Evolutionary conservation across 2,888 invertebrate genomes (phyloP).

Genomic region (Lordiphosa fenestrarum): DNA sequence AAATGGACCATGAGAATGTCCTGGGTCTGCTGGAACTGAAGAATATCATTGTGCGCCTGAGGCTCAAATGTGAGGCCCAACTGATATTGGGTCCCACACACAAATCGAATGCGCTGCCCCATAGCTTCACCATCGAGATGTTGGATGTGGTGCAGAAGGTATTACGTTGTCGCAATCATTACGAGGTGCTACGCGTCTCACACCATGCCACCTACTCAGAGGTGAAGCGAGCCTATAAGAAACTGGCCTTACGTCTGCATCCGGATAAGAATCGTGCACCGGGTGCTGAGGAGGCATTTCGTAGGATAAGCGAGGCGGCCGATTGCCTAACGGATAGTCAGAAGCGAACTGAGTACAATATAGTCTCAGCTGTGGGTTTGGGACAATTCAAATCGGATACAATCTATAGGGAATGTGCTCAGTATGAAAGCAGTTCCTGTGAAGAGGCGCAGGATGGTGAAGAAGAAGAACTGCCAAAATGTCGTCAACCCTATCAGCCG

Average conservation of each 20-base stretch:
- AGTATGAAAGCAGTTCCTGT: slow-evolving; percentile 84
- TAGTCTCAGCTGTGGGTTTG: slow-evolving; percentile 26
- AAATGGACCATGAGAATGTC: slow-evolving; percentile 16
- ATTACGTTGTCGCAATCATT: slow-evolving; percentile 86
- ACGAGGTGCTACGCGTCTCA: slow-evolving; percentile 86
- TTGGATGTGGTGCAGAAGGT: slow-evolving; percentile 84
- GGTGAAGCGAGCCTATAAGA: slow-evolving; percentile 87
- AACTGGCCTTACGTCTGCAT: slow-evolving; percentile 89
- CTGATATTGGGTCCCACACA: slow-evolving; percentile 41
- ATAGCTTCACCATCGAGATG: slow-evolving; percentile 89
- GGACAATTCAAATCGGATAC: slow-evolving; percentile 11
- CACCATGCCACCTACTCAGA: slow-evolving; percentile 85
- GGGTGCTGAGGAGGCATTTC: slow-evolving; percentile 90
- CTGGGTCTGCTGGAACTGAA: slow-evolving; percentile 52
- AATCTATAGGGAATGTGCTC: not conserved
- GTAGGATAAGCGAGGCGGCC: slow-evolving; percentile 91
- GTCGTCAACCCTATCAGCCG: slow-evolving; percentile 62
- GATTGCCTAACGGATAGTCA: slow-evolving; percentile 87
- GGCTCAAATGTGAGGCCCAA: slow-evolving; percentile 30
- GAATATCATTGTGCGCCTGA: slow-evolving; percentile 47
- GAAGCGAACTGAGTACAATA: slow-evolving; percentile 88
- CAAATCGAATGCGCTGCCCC: slow-evolving; percentile 42
- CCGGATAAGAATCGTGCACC: slow-evolving; percentile 92
- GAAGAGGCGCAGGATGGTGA: slow-evolving; percentile 81
- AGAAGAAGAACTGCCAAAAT: slow-evolving; percentile 33